Conservation (phyloP, 2,888 invertebrate species). For the Pristionchus arcanus region DNA sequence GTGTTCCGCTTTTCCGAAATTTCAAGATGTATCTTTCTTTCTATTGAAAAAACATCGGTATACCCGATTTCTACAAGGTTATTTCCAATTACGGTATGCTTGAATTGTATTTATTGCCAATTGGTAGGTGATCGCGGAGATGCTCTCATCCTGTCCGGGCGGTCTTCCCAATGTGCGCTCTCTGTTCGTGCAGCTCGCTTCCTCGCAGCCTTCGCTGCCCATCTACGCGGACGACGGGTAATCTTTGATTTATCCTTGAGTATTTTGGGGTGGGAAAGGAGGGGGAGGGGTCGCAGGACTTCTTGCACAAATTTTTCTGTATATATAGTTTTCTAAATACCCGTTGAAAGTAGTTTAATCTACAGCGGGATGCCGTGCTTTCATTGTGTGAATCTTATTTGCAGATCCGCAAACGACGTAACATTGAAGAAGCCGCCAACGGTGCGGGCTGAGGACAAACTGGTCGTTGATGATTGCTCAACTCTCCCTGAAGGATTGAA, state of each 20-base stretch:
- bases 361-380: not conserved
- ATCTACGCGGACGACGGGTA: constrained; percentile 66
- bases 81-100: not conserved
- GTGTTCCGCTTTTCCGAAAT: no score
- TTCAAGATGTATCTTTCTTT: no score
- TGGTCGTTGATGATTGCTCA: constrained; percentile 68
- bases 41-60: no score
- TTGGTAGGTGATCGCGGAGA: constrained; percentile 60
- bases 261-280: not conserved
- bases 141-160: constrained; percentile 69
- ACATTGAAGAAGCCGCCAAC: not conserved
- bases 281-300: not conserved
- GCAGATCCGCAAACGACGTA: constrained; percentile 44
- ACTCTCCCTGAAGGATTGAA: constrained; percentile 75
- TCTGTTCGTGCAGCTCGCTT: constrained; percentile 62
- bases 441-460: constrained; percentile 56
- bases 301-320: no score
- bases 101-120: not conserved
- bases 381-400: not conserved
- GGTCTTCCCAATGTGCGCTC: constrained; percentile 72
- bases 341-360: not conserved
- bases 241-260: not conserved
- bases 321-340: not conserved
- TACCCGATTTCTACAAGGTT: no score
- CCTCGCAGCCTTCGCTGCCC: constrained; percentile 60